Base-by-base conservation (phyloP, 2,797 vertebrate genomes). In the Crax fasciolata region DNA sequence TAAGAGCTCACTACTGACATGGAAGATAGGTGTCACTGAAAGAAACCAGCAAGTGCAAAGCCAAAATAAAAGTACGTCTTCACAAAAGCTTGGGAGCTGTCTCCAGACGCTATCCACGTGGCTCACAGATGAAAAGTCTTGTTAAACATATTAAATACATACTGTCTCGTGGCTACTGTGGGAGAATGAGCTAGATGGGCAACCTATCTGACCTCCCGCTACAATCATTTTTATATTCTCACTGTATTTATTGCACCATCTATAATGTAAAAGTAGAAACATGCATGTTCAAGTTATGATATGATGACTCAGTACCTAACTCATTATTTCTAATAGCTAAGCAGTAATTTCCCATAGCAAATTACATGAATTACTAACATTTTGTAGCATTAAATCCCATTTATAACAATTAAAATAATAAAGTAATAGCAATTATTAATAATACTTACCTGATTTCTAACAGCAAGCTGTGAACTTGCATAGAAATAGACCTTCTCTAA, bases 331-430 rank as follows among this genome's bases (percentile, higher is more conserved):
- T 54, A 83, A 75, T 72, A 93, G 77, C 28, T 61, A 92, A 39
- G 28, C 41, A 91, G 54, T 48, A 71, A 90, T 94, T 95, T 86
- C 84, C 28, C 70, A 85, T 2, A 78, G 87, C 23, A 86, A 90
- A 93, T 86, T 70, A 89, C 41, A 76, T 67, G 82, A 8, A 76
- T 84, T 70, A 72, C 48, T 59, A 89, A 35, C 70, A 84, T 66
- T 86, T 73, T 32, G 52, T 44, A 85, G 38, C 72, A 91, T 65
- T 91, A 84, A 83, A 94, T 89, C 55, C 11, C 23, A 94, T 85
- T 89, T 90, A 61, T 65, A 75, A 83, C 5, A 28, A 88, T 78
- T 92, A 83, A 90, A 93, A 88, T 89, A 90, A 91, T 82, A 41
- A 68, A 83, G 38, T 87, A 84, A 63, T 55, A 74, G 44, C 77